Evolutionary conservation across 2,797 vertebrate species (phyloP).

Genomic region (Sebastes steindachneri): DNA sequence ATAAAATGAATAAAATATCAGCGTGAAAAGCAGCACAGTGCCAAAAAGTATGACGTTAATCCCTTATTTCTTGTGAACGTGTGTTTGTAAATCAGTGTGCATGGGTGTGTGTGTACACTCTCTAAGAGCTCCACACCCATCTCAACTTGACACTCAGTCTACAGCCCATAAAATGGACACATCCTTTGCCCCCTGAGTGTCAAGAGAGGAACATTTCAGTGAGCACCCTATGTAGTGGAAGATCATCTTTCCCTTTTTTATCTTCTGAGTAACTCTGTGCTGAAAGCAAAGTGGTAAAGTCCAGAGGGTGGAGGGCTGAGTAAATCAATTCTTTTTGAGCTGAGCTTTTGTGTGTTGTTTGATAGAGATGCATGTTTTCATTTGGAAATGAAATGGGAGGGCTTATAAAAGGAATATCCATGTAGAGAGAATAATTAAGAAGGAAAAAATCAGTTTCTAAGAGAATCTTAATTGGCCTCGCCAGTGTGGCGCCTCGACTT

Average conservation of each 20-base stretch:
- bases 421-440: slow-evolving; percentile 33
- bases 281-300: slow-evolving; percentile 20
- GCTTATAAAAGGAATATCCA: slow-evolving; percentile 33
- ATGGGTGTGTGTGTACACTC: neutral
- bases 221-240: neutral
- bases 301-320: slow-evolving; percentile 4
- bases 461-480: slow-evolving; percentile 17
- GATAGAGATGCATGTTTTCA: slow-evolving; percentile 20
- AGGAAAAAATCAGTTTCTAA: neutral
- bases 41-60: neutral
- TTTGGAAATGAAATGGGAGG: slow-evolving; percentile 12
- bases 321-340: slow-evolving; percentile 40
- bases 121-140: neutral
- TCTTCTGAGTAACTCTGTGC: neutral
- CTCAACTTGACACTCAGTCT: slow-evolving; percentile 4
- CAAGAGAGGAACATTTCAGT: slow-evolving; percentile 6
- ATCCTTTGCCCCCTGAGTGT: neutral
- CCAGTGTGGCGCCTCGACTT: neutral
- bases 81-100: neutral
- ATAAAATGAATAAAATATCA: slow-evolving; percentile 9
- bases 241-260: neutral
- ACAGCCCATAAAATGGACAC: neutral
- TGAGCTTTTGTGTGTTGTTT: slow-evolving; percentile 19
- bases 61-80: neutral
- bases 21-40: neutral